Base-by-base conservation (phyloP, 2,797 vertebrate species). In the Strix occidentalis region DNA sequence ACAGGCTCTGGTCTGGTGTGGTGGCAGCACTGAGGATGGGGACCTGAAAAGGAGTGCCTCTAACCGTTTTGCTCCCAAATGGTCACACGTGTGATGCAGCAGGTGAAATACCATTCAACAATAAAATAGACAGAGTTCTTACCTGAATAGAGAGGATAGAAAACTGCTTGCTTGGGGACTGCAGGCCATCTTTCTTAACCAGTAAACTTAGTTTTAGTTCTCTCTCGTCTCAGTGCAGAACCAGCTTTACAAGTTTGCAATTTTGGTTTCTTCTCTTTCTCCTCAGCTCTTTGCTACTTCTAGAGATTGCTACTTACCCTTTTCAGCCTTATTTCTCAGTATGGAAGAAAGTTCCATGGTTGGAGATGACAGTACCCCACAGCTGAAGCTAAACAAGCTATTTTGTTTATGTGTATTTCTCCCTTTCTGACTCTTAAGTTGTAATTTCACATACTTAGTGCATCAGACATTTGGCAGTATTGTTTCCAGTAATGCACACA, bases 401-500 rank as follows among this genome's bases (percentile, higher is more conserved):
- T 64, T 80, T 81, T 63, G 23, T 58, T 75, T 72, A 54, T 75
- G 5, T 63, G n/a, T 68, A 5, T 84, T 66, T 88, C 54, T 76
- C 25, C 17, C 4, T 48, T 86, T 72, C 61, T 80, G 48, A 26
- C 25, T 89, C 33, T 84, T 48, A n/a, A 51, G 39, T 82, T 80
- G 65, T 83, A 91, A 85, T 95, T 95, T 90, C 6, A 28, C 2
- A 2, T 77, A 58, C 68, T 65, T 79, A 57, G 56, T 86, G 37
- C 66, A 65, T 89, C 75, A 87, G 89, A 71, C 68, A 68, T 84
- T 69, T 5, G 2, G 45, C 45, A 57, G 0, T 61, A 56, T 39
- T 87, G 76, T 84, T 91, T 86, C 66, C 72, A 68, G 39, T 92
- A 92, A 93, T 56, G 61, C 72, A 64, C 77, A 56, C 56, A 96